Evolutionary conservation across 1,140 invertebrate genomes (phyloP).

Genomic region (Protaetia brevitarsis): DNA sequence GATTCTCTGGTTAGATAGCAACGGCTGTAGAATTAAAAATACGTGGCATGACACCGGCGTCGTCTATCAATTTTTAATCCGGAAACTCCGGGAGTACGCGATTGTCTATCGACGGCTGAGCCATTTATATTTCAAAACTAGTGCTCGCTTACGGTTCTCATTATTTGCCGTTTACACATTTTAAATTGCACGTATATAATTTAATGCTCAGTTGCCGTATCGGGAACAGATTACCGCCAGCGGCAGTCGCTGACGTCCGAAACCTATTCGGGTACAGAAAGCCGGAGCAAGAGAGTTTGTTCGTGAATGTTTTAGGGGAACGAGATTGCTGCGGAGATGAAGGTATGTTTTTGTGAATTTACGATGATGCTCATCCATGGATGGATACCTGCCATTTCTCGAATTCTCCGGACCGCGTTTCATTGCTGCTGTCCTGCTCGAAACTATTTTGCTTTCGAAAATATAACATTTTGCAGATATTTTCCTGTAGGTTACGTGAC

Average conservation of each 20-base stretch:
- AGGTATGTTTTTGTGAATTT: constrained; percentile 14
- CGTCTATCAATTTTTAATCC: background rate
- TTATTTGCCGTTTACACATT: constrained; percentile 17
- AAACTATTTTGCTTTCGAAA: background rate
- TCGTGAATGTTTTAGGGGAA: constrained; percentile 4
- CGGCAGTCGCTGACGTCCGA: constrained; percentile 3
- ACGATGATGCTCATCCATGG: constrained; percentile 3
- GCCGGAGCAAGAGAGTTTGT: background rate
- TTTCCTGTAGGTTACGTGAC: too few relatives aligned
- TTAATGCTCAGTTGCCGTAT: background rate
- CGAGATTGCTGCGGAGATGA: constrained; percentile 14
- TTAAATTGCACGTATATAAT: constrained; percentile 7
- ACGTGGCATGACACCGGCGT: background rate
- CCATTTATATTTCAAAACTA: constrained; percentile 10
- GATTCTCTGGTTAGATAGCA: too few relatives aligned
- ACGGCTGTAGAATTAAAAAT: constrained; percentile 7
- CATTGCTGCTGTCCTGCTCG: background rate
- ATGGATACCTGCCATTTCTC: constrained; percentile 13
- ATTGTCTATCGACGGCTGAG: background rate
- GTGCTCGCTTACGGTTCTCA: constrained; percentile 7
- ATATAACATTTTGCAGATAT: background rate
- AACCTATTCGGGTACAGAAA: background rate
- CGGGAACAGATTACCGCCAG: constrained; percentile 6
- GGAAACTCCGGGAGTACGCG: background rate
- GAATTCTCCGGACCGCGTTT: background rate